These are phyloP conservation scores for Neodiprion fabricii DNA, from an alignment of 1,140 invertebrate genomes.

Conservation along the genomic window DNA sequence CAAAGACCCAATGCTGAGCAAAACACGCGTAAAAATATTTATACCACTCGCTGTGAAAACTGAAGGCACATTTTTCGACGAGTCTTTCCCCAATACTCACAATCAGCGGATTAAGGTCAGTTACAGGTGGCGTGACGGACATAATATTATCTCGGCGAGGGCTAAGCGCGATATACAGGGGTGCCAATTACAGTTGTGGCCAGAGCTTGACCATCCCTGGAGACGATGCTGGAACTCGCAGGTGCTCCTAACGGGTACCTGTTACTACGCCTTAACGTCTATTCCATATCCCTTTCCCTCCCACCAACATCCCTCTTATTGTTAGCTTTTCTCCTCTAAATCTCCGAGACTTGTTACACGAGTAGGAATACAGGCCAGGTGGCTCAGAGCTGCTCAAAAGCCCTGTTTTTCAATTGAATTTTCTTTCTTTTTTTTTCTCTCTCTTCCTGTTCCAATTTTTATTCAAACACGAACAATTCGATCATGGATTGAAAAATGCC, in stretches of 20 bases:
- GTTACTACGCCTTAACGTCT: neutral
- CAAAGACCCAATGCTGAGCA: too few species aligned
- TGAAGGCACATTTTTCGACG: too few species aligned
- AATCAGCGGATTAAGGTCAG: neutral
- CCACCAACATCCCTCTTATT: neutral
- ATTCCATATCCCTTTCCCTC: neutral
- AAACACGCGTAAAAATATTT: too few species aligned
- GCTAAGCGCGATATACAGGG: neutral
- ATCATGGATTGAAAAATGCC: too few species aligned
- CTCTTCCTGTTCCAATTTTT: too few species aligned
- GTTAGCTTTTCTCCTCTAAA: neutral
- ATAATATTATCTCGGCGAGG: neutral
- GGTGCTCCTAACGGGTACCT: neutral
- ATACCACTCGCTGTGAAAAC: too few species aligned
- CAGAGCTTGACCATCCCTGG: neutral
- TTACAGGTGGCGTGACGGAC: neutral
- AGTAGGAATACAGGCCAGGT: neutral
- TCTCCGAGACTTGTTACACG: neutral
- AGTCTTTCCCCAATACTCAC: too few species aligned
- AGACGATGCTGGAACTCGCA: neutral
- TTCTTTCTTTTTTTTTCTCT: too few species aligned
- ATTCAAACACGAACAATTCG: too few species aligned
- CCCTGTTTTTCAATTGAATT: too few species aligned
- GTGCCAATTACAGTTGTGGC: constrained; percentile 6
- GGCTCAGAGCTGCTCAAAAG: too few species aligned